Conservation (phyloP, 2,797 vertebrate species). For the Brachyrhaphis roseni region DNA sequence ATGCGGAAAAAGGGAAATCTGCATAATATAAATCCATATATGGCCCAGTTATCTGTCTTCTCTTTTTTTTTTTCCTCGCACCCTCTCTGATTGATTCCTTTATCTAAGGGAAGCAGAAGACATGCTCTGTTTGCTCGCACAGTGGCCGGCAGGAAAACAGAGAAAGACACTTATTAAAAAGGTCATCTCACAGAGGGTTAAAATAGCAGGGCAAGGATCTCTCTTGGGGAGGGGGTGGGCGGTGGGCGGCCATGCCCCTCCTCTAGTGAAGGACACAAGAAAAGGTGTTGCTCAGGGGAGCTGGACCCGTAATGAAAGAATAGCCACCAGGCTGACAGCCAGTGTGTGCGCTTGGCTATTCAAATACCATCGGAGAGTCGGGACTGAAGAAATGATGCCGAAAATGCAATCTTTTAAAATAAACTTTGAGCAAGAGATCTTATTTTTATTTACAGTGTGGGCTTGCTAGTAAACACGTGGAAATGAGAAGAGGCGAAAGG, state of each 20-base stretch:
- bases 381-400: slow-evolving; percentile 52
- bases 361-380: slow-evolving; percentile 70
- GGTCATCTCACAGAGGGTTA: slow-evolving; percentile 85
- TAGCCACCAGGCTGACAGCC: slow-evolving; percentile 70
- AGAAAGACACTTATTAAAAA: slow-evolving; percentile 88
- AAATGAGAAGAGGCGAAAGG: slow-evolving; percentile 63
- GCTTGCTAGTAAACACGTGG: slow-evolving; percentile 68
- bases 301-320: slow-evolving; percentile 77
- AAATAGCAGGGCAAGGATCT: slow-evolving; percentile 81
- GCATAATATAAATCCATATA: slow-evolving; percentile 84
- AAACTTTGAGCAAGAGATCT: slow-evolving; percentile 64
- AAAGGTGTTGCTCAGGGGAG: slow-evolving; percentile 82
- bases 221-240: slow-evolving; percentile 68
- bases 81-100: slow-evolving; percentile 82
- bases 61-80: slow-evolving; percentile 71
- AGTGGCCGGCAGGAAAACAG: slow-evolving; percentile 84
- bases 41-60: slow-evolving; percentile 79
- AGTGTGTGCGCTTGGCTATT: slow-evolving; percentile 71
- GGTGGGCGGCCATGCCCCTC: slow-evolving; percentile 74
- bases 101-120: slow-evolving; percentile 84
- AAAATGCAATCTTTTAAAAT: slow-evolving; percentile 73
- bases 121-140: slow-evolving; percentile 84
- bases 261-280: slow-evolving; percentile 80
- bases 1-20: slow-evolving; percentile 73
- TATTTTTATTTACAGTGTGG: slow-evolving; percentile 77